Conservation (phyloP, 2,113 vertebrate genomes). For the Chinchilla lanigera region DNA sequence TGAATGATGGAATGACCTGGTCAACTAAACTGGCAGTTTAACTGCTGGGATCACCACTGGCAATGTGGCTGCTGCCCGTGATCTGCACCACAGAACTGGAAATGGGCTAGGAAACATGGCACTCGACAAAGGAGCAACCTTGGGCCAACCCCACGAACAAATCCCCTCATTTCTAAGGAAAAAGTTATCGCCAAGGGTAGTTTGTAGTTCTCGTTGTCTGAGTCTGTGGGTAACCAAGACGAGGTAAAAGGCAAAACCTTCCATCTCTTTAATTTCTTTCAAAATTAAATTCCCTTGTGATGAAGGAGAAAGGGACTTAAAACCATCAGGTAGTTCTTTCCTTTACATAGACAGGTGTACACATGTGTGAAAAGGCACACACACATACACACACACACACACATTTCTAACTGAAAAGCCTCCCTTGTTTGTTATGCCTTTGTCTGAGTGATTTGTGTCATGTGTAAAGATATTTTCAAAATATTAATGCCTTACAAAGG, state of each 20-base stretch:
- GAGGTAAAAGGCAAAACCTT: neutral
- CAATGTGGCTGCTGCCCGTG: neutral
- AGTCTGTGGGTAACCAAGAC: neutral
- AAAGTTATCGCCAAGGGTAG: neutral
- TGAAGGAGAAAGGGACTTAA: neutral
- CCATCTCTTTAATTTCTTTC: neutral
- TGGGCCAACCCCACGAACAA: neutral
- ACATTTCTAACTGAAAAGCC: neutral
- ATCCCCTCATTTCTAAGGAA: neutral
- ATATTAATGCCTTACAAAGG: constrained; percentile 4
- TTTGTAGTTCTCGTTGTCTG: neutral
- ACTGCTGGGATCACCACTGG: neutral
- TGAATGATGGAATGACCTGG: neutral
- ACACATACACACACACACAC: too few species aligned
- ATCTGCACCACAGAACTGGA: too few species aligned
- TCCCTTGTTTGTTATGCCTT: neutral
- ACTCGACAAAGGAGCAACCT: neutral
- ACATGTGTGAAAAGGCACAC: accelerated
- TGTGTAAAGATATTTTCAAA: constrained; percentile 26
- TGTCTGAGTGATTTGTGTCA: neutral
- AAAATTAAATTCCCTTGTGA: neutral
- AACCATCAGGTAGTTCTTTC: neutral
- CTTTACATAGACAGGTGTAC: neutral
- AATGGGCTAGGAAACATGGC: neutral
- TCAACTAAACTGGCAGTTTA: neutral